Conservation (phyloP, 2,888 invertebrate species). For the Lobophora halterata region DNA sequence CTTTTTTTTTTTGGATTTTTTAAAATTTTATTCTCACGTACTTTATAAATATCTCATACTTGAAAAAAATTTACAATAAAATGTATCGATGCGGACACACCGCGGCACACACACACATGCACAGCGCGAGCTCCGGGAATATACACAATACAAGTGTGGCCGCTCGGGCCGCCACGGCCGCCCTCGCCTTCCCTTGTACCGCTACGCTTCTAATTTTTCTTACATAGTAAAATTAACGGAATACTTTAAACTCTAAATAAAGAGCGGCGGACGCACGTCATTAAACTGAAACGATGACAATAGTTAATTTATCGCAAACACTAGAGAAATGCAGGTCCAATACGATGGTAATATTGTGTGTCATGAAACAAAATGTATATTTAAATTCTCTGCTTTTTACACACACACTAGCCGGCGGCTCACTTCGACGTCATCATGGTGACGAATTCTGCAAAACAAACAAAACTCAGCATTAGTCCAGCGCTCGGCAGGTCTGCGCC, state of each 20-base stretch:
- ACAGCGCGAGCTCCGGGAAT: slow-evolving; percentile 31
- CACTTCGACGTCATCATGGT: slow-evolving; percentile 99
- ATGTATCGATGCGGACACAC: slow-evolving; percentile 51
- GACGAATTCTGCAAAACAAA: slow-evolving; percentile 92
- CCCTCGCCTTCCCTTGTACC: slow-evolving; percentile 73
- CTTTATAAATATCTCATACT: slow-evolving; percentile 79
- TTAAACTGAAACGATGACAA: slow-evolving; percentile 78
- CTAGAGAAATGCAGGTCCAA: slow-evolving; percentile 82
- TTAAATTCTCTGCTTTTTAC: slow-evolving; percentile 82
- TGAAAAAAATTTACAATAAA: slow-evolving; percentile 78
- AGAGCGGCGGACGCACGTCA: slow-evolving; percentile 54
- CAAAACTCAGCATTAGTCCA: slow-evolving; percentile 36
- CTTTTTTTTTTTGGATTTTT: slow-evolving; percentile 67
- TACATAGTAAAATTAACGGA: slow-evolving; percentile 79
- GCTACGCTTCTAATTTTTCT: slow-evolving; percentile 72
- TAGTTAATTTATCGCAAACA: slow-evolving; percentile 80
- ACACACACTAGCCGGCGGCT: slow-evolving; percentile 86
- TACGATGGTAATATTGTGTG: slow-evolving; percentile 82
- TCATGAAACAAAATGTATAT: slow-evolving; percentile 83
- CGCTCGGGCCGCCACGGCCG: slow-evolving; percentile 69
- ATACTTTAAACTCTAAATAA: slow-evolving; percentile 79
- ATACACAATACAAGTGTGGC: slow-evolving; percentile 66
- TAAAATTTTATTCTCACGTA: slow-evolving; percentile 72
- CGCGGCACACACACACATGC: slow-evolving; percentile 35
- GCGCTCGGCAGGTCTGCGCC: not conserved